Percentiles rank a stretch among this genome's conserved stretches.
These are phyloP conservation scores for Sceloporus tristichus DNA, from an alignment of 2,113 vertebrate species.

Conservation along the genomic window DNA sequence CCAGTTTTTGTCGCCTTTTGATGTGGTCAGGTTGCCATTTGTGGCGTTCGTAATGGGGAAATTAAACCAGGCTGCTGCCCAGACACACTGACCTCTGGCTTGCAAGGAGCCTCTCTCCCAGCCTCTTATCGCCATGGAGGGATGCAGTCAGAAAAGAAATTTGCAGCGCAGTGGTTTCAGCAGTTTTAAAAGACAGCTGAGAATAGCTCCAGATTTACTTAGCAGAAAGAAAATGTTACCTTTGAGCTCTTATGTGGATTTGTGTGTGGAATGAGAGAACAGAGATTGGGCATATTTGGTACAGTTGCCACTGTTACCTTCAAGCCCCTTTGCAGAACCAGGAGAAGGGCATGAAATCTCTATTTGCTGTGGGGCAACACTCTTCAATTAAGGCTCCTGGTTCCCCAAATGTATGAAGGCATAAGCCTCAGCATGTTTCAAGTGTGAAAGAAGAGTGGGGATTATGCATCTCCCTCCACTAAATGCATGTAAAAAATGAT, in stretches of 20 bases:
- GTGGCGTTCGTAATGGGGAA: background rate
- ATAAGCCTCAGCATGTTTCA: background rate
- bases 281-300: background rate
- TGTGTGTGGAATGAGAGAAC: background rate
- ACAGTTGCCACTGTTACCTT: background rate
- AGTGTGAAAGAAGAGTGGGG: background rate
- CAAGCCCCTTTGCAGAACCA: background rate
- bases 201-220: background rate
- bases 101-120: background rate
- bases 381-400: background rate
- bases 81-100: background rate
- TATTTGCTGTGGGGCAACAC: background rate
- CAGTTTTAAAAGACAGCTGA: background rate
- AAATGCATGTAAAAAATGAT: no score
- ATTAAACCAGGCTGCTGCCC: background rate
- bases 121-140: background rate
- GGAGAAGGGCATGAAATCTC: no score
- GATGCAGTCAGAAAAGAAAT: background rate
- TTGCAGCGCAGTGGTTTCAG: background rate
- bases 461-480: no score
- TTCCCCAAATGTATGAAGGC: background rate
- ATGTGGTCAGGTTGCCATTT: background rate
- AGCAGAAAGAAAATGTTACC: background rate
- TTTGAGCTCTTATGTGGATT: background rate
- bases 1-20: background rate